phyloP scores from a whole-genome alignment of 2,888 invertebrate genomes.

The Drosophila villosipedis region DNA sequence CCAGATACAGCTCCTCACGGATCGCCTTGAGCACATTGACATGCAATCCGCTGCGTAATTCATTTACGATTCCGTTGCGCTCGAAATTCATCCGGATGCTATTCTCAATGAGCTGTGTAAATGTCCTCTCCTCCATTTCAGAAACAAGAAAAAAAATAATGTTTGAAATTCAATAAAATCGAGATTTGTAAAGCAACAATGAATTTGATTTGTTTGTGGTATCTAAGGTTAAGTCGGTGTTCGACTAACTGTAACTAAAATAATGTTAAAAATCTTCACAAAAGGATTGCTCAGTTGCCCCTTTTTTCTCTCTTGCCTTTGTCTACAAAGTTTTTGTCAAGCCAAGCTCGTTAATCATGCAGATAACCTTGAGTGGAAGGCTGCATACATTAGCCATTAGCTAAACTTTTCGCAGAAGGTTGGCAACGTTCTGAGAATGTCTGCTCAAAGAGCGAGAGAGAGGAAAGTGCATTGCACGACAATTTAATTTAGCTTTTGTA shows the following conservation, averaged over 20 bases:
- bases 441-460: background rate
- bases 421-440: conserved; percentile 15
- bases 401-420: conserved; percentile 24
- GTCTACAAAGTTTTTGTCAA: conserved; percentile 60
- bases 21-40: conserved; percentile 76
- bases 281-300: conserved; percentile 21
- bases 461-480: conserved; percentile 17
- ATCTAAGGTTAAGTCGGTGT: background rate
- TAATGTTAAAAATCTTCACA: background rate
- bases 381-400: conserved; percentile 60
- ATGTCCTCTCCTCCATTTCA: conserved; percentile 33
- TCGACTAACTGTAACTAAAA: background rate
- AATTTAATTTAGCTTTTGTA: background rate
- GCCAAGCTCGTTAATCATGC: conserved; percentile 63
- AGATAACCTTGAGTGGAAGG: conserved; percentile 60
- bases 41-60: conserved; percentile 78
- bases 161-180: conserved; percentile 3
- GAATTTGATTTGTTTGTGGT: conserved; percentile 20
- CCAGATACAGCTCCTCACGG: conserved; percentile 46
- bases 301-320: background rate
- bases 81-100: conserved; percentile 72
- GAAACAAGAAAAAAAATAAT: background rate
- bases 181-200: conserved; percentile 27
- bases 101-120: conserved; percentile 39
- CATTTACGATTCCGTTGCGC: conserved; percentile 69